A percentile compares a stretch with the other conserved stretches of the same genome.
These are phyloP conservation scores for Delphinus delphis DNA, from an alignment of 2,113 vertebrate genomes.

Conservation along the genomic window DNA sequence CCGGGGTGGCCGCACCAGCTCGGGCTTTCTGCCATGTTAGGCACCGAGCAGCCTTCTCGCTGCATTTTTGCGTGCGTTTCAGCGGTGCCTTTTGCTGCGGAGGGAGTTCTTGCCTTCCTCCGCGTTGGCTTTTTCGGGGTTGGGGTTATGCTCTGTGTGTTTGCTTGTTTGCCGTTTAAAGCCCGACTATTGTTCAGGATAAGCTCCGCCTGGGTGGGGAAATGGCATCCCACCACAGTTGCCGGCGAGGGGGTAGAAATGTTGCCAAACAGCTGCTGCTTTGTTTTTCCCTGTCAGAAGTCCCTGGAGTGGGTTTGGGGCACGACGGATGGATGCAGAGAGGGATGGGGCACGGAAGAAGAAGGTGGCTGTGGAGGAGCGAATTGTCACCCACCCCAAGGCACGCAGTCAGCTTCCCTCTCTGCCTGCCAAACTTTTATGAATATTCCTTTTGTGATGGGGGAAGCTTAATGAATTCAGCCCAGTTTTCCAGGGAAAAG, in stretches of 20 bases:
- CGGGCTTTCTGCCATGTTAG: conserved; percentile 74
- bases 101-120: conserved; percentile 53
- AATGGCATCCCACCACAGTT: conserved; percentile 79
- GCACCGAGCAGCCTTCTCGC: conserved; percentile 27
- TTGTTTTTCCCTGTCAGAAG: conserved; percentile 81
- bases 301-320: conserved; percentile 80
- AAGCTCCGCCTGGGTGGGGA: conserved; percentile 75
- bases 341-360: conserved; percentile 55
- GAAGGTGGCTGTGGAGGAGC: conserved; percentile 62
- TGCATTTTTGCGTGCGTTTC: conserved; percentile 57
- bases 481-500: conserved; percentile 42
- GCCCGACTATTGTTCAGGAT: conserved; percentile 77
- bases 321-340: conserved; percentile 32
- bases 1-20: conserved; percentile 53
- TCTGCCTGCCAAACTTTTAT: conserved; percentile 77
- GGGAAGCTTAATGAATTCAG: conserved; percentile 57
- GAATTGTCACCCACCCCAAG: conserved; percentile 64
- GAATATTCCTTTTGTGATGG: conserved; percentile 75
- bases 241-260: conserved; percentile 78
- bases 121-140: conserved; percentile 44
- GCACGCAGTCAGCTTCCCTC: conserved; percentile 47
- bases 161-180: conserved; percentile 67
- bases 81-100: conserved; percentile 25
- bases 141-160: conserved; percentile 54
- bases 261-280: conserved; percentile 85